Conservation (phyloP, 2,797 vertebrate genomes). For the Gymnodraco acuticeps region DNA sequence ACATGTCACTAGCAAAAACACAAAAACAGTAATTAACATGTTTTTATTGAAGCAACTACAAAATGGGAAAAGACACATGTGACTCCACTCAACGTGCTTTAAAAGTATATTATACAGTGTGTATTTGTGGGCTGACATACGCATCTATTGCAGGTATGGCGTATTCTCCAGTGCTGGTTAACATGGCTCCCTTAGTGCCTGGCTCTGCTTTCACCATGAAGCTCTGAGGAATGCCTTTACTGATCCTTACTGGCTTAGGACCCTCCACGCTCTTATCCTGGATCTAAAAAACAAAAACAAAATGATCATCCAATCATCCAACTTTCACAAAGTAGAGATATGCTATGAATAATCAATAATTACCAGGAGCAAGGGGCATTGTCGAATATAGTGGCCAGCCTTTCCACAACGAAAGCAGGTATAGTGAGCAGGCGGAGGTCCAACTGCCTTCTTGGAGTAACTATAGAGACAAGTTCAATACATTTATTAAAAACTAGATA, state of each 20-base stretch:
- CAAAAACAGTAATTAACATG: background rate
- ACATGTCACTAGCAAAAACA: background rate
- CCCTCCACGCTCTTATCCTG: slow-evolving; percentile 96
- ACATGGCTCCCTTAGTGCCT: slow-evolving; percentile 97
- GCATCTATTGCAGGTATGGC: slow-evolving; percentile 98
- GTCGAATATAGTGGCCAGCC: slow-evolving; percentile 97
- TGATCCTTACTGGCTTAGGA: slow-evolving; percentile 94
- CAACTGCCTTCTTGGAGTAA: slow-evolving; percentile 96
- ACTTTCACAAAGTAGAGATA: background rate
- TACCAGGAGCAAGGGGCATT: slow-evolving; percentile 96
- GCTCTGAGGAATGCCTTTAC: slow-evolving; percentile 98
- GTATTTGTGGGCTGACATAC: slow-evolving; percentile 73
- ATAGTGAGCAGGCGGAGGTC: slow-evolving; percentile 95
- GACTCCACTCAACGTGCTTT: background rate
- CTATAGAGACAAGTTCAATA: slow-evolving; percentile 74
- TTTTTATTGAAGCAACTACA: background rate
- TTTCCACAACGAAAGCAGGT: slow-evolving; percentile 97
- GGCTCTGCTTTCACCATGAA: slow-evolving; percentile 99
- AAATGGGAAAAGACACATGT: background rate
- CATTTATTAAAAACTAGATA: background rate
- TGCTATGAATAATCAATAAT: slow-evolving; percentile 50
- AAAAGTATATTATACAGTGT: background rate
- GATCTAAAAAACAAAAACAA: slow-evolving; percentile 49
- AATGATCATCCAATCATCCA: background rate
- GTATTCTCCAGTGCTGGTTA: slow-evolving; percentile 98